Evolutionary conservation across 2,797 vertebrate species (phyloP).

Genomic region (Prunella strophiata): DNA sequence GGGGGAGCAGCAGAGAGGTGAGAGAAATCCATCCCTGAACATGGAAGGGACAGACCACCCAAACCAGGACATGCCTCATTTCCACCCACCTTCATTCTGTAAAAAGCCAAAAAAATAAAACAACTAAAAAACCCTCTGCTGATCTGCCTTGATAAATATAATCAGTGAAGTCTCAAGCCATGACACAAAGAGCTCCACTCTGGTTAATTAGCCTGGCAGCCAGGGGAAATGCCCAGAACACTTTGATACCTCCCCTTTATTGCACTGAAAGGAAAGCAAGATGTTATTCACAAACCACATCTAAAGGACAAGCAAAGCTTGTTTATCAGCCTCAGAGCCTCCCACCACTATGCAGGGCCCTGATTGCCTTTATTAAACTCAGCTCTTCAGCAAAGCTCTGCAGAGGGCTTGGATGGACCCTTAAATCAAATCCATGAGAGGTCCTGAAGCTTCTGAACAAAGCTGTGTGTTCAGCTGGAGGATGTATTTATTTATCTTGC

Average conservation of each 20-base stretch:
- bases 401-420: background rate
- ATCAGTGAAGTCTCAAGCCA: background rate
- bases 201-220: conserved; percentile 10
- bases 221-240: background rate
- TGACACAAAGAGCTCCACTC: background rate
- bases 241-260: conserved; percentile 2
- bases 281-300: background rate
- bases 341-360: background rate
- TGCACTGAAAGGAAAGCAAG: background rate
- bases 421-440: background rate
- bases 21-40: background rate
- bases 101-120: background rate
- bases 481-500: background rate
- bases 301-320: background rate
- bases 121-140: background rate
- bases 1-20: background rate
- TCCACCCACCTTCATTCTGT: background rate
- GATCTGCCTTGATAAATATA: background rate
- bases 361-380: background rate
- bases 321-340: background rate
- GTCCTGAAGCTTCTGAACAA: background rate
- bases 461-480: background rate
- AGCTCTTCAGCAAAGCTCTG: background rate
- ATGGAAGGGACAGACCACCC: background rate
- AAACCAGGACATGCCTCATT: background rate